Base-by-base conservation (phyloP, 2,113 vertebrate species). In the Microcebus tavaratra region DNA sequence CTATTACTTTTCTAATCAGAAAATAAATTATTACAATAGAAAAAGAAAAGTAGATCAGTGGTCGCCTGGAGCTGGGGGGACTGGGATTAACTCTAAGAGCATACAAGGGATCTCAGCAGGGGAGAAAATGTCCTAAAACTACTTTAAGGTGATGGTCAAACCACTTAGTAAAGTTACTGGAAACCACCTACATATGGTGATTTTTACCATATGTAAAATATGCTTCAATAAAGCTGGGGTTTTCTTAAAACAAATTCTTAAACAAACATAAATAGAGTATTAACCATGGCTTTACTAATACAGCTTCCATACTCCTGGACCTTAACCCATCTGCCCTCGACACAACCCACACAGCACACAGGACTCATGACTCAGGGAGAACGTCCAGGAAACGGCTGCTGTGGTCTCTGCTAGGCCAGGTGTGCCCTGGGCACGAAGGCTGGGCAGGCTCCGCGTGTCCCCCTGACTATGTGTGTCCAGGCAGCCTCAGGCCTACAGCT, bases 1-100 rank as follows among this genome's bases (percentile, higher is more conserved):
- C 59, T 36, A 67, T 53, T 48, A 72, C 45, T 90, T 91, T 89
- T 68, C 65, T 78, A 53, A 81, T 94, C 59, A 78, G 75, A 65
- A 92, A 36, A 59, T 90, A 75, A 59, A 81, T 73, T 48, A 83
- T 36, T 45, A 57, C 5, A 55, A 85, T 14, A 88, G 68, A 89
- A 34, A 68, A 1, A 14, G 53, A 94, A 76, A 88, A 79, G 29
- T 68, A 88, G 85, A 61, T n/a, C 15, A 27, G 91, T 6, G 1
- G 48, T 55, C 34, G 39, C 57, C 73, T 53, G 11, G 53, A 67
- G 72, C 34, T 48, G 23, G 50, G 21, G 31, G 23, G 29, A 2
- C 42, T 4, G 29, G 75, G 67, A 82, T 11, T n/a, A 39, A 65
- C 29, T 8, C 3, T 8, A 13, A 57, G 25, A 20, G 29, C 42